phyloP scores from a whole-genome alignment of 2,113 vertebrate species.

The Romanogobio albipinnatus region DNA sequence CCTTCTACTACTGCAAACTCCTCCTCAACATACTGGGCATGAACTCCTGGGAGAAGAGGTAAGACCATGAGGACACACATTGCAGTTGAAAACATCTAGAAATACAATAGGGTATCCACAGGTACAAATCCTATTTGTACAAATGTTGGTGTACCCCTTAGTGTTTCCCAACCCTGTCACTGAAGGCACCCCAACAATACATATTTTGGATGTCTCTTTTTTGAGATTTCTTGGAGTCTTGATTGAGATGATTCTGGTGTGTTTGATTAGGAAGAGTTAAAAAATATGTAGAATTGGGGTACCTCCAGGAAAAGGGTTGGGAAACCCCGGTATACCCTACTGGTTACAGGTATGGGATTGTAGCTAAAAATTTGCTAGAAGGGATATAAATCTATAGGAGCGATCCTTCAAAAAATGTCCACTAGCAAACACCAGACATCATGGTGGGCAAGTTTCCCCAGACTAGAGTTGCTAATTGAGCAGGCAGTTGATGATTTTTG shows the following conservation, averaged over 20 bases:
- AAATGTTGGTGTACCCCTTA: background rate
- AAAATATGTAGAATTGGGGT: background rate
- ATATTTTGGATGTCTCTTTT: background rate
- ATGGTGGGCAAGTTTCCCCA: background rate
- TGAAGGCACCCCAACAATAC: background rate
- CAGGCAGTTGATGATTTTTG: background rate
- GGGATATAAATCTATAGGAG: background rate
- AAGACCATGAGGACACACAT: constrained; percentile 48
- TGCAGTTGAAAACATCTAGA: background rate
- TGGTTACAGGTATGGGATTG: background rate
- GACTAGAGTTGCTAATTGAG: background rate
- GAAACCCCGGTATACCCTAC: background rate
- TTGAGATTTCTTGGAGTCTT: background rate
- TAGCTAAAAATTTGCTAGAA: background rate
- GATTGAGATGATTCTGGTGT: background rate
- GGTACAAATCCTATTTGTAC: background rate
- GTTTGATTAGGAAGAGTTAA: background rate
- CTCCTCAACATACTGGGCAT: constrained; percentile 98
- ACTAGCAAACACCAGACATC: background rate
- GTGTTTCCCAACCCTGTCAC: background rate
- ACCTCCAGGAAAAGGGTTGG: background rate
- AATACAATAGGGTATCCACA: background rate
- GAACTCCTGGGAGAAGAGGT: constrained; percentile 99
- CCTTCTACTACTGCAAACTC: constrained; percentile 98
- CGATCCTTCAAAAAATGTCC: background rate